These are phyloP conservation scores for Perdita meconis DNA, from an alignment of 2,888 invertebrate genomes.

Conservation along the genomic window DNA sequence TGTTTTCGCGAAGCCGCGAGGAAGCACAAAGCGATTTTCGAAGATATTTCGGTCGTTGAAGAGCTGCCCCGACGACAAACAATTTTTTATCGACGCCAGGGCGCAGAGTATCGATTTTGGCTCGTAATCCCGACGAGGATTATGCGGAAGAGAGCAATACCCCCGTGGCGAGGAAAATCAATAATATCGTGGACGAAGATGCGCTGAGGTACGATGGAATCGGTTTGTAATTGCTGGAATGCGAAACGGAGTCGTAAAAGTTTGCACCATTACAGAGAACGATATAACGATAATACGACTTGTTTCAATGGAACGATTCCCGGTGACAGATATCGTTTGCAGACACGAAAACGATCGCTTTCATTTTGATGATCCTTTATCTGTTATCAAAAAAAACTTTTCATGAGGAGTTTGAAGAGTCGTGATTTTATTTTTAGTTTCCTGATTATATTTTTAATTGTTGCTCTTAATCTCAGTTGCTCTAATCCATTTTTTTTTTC, in stretches of 20 bases:
- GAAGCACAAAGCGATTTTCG: not conserved
- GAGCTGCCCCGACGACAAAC: conserved; percentile 26
- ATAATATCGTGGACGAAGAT: conserved; percentile 43
- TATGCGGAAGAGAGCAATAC: conserved; percentile 51
- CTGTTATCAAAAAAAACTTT: not conserved
- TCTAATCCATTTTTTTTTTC: too few relatives aligned
- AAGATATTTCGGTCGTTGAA: conserved; percentile 10
- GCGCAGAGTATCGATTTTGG: conserved; percentile 49
- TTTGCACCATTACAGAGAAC: not conserved
- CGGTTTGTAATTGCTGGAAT: conserved; percentile 27
- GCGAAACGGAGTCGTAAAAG: too few relatives aligned
- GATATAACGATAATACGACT: not conserved
- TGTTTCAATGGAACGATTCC: not conserved
- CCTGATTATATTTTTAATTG: too few relatives aligned
- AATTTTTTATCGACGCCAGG: conserved; percentile 40
- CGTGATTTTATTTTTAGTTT: too few relatives aligned
- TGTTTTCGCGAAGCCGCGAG: not conserved
- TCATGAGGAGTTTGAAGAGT: too few relatives aligned
- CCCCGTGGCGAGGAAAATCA: conserved; percentile 46
- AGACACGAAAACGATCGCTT: not conserved
- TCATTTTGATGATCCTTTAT: not conserved
- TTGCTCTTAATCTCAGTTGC: too few relatives aligned
- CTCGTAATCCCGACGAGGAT: conserved; percentile 59
- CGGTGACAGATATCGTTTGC: not conserved
- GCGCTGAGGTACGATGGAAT: conserved; percentile 31